Evolutionary conservation across 2,888 invertebrate species (phyloP), one percentile per base, ranked within the genome.

Genomic region (Odontocolon sp.): DNA sequence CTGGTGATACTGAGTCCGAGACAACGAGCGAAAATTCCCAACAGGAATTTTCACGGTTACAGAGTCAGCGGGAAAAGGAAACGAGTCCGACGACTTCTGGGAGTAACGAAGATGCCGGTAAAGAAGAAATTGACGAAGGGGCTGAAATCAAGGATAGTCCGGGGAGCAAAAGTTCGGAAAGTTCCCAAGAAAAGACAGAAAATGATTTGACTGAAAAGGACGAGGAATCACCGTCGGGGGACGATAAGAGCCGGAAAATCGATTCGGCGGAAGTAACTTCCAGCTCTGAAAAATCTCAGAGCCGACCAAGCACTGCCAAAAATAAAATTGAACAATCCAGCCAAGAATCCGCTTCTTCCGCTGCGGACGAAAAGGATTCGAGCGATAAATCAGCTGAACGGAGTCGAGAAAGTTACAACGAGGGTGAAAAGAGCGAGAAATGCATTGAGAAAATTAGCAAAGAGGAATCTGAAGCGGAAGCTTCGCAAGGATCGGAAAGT

Each of bases 81-180:
- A 40, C 33, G 28, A 67, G 61, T 11, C 42, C 28, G 18, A 47
- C 26, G 28, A 36, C 38, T 11, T 54, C 40, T n/a, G 26, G 33
- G 21, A 59, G n/a, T n/a, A n/a, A 33, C 6, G 47, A 26, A 6
- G 23, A 38, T 2, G 91, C 92, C 31, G 86, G 90, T 78, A 83
- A 89, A 81, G 73, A 88, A 81, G 52, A 74, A 75, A 26, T 40
- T 71, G 80, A 78, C 11, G 26, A 31, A 9, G n/a, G 26, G n/a
- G 23, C 26, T 2, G 42, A 52, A 14, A 14, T 4, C 38, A 69
- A 68, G 3, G 14, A 47, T 1, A 33, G 26, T 11, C 21, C 14
- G 11, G 45, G 26, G n/a, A 26, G n/a, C n/a, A n/a, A 16, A 9
- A 56, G 47, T 11, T n/a, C 40, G 28, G 52, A 23, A 52, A 69